Evolutionary conservation across 2,113 vertebrate species (phyloP).

Genomic region (Elaphurus davidianus): DNA sequence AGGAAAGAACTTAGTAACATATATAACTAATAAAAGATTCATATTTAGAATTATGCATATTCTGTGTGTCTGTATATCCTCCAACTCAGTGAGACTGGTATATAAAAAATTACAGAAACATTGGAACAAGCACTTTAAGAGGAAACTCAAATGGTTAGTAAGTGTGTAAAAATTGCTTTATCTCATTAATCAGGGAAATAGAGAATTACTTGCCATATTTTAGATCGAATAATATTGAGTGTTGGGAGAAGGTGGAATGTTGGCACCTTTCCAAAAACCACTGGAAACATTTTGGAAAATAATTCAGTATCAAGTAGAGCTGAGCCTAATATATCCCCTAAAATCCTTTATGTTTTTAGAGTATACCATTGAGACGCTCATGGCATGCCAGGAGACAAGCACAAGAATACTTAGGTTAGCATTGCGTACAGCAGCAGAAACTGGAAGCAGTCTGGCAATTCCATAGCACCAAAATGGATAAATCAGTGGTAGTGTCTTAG

Average conservation of each 20-base stretch:
- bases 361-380: not conserved
- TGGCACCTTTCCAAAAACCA: not conserved
- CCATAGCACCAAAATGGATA: not conserved
- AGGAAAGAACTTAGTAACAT: not conserved
- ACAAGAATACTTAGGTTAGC: too few relatives aligned
- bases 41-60: not conserved
- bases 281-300: not conserved
- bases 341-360: not conserved
- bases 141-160: not conserved
- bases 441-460: not conserved
- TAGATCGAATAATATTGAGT: not conserved
- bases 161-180: not conserved
- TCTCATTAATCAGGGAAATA: not conserved
- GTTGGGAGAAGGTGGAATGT: not conserved
- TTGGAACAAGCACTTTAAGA: not conserved
- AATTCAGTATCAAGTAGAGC: not conserved
- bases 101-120: not conserved
- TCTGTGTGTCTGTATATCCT: not conserved
- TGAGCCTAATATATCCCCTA: not conserved
- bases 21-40: not conserved
- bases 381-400: not conserved
- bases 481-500: too few relatives aligned
- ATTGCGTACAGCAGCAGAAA: not conserved
- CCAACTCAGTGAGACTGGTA: not conserved
- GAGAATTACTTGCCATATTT: not conserved